Percentiles rank a stretch among this genome's conserved stretches.
phyloP scores from a whole-genome alignment of 1,140 invertebrate species.

The Aporrectodea caliginosa region DNA sequence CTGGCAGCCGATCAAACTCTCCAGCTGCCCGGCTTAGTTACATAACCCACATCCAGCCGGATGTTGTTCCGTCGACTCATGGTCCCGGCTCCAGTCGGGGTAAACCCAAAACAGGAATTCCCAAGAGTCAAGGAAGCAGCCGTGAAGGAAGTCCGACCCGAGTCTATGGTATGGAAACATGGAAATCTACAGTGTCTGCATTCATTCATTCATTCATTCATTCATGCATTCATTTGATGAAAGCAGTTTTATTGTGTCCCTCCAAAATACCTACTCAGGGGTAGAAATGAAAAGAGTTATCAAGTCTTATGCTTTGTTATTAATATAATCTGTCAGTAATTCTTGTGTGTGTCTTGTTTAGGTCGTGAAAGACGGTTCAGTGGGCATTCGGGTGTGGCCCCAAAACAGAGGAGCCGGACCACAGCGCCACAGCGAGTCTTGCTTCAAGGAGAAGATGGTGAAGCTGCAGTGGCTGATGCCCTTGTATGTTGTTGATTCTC shows the following conservation, averaged over 20 bases:
- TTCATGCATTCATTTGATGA: not conserved
- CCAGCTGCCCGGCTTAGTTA: slow-evolving; percentile 71
- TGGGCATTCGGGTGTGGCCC: not conserved
- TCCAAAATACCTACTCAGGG: too few species aligned
- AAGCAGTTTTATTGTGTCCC: too few species aligned
- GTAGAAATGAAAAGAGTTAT: too few species aligned
- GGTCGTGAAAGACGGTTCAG: not conserved
- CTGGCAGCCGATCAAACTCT: slow-evolving; percentile 78
- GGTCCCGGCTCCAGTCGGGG: slow-evolving; percentile 38
- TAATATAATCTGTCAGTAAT: too few species aligned
- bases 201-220: not conserved
- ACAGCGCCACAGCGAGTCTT: not conserved
- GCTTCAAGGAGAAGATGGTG: not conserved
- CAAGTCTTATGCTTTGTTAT: too few species aligned
- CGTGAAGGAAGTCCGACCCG: slow-evolving; percentile 65
- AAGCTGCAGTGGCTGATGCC: not conserved
- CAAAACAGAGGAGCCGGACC: not conserved
- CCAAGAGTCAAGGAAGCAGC: slow-evolving; percentile 60
- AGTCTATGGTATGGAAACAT: not conserved
- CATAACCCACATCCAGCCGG: slow-evolving; percentile 34
- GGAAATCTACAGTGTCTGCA: not conserved
- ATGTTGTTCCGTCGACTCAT: slow-evolving; percentile 38
- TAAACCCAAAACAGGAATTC: slow-evolving; percentile 61
- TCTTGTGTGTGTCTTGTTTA: too few species aligned
- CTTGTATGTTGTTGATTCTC: not conserved